Conservation (phyloP, 2,797 vertebrate genomes). For the Margarornis squamiger region DNA sequence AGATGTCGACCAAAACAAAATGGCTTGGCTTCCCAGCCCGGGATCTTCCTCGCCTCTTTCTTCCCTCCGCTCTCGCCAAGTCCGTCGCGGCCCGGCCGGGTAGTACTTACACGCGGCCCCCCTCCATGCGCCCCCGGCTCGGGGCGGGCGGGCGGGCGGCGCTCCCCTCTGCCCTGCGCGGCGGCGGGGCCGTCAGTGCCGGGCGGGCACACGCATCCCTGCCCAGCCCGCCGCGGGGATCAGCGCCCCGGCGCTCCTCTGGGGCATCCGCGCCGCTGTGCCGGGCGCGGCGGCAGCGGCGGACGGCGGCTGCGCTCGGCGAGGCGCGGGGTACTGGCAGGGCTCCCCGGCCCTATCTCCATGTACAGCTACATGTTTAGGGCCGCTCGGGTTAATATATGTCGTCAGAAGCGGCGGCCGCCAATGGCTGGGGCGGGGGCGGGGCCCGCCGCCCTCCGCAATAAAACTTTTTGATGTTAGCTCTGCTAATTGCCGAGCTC, state of each 20-base stretch:
- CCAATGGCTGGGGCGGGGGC: constrained; percentile 82
- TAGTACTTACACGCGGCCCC: constrained; percentile 39
- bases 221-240: not conserved
- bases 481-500: constrained; percentile 78
- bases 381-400: constrained; percentile 88
- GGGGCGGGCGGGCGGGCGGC: not conserved
- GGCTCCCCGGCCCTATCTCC: constrained; percentile 80
- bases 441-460: constrained; percentile 68
- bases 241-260: not conserved
- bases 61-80: not conserved
- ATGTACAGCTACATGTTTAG: constrained; percentile 89
- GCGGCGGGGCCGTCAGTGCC: constrained; percentile 2
- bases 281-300: not conserved
- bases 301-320: not conserved
- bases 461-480: constrained; percentile 83
- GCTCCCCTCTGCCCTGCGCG: constrained; percentile 39
- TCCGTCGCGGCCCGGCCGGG: not conserved
- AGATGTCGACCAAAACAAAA: constrained; percentile 2
- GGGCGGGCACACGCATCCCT: constrained; percentile 50
- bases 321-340: constrained; percentile 54
- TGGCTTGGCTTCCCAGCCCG: constrained; percentile 4
- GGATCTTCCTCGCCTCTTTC: constrained; percentile 30
- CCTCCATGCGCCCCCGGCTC: not conserved
- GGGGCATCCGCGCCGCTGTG: not conserved
- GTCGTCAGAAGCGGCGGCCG: constrained; percentile 79